Conservation (phyloP, 2,888 invertebrate species). For the Malachius bipustulatus region DNA sequence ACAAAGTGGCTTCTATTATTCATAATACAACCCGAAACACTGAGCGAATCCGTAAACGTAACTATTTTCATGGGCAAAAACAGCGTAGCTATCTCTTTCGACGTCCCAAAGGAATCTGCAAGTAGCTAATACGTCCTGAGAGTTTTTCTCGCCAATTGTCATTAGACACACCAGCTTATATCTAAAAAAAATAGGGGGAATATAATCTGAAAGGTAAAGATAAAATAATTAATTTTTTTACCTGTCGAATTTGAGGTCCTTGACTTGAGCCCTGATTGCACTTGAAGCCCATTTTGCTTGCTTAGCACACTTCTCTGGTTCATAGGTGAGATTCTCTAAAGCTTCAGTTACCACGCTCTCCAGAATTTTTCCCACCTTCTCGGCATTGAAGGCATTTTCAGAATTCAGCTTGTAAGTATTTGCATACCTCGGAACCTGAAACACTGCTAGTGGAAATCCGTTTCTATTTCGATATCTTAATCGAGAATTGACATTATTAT, state of each 20-base stretch:
- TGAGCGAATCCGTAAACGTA: slow-evolving; percentile 50
- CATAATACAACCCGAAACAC: slow-evolving; percentile 58
- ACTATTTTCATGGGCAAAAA: slow-evolving; percentile 48
- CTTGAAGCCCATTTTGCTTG: slow-evolving; percentile 46
- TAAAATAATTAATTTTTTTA: slow-evolving; percentile 20
- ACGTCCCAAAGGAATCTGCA: slow-evolving; percentile 59
- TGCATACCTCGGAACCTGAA: slow-evolving; percentile 39
- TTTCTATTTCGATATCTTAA: slow-evolving; percentile 7
- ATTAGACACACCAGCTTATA: slow-evolving; percentile 53
- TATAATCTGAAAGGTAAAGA: background rate
- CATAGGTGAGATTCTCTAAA: slow-evolving; percentile 46
- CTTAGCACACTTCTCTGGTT: slow-evolving; percentile 44
- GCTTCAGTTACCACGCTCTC: slow-evolving; percentile 46
- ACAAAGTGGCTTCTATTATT: no score
- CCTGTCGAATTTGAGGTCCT: slow-evolving; percentile 59
- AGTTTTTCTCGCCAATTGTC: slow-evolving; percentile 53
- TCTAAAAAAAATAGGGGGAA: slow-evolving; percentile 38
- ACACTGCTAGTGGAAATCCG: slow-evolving; percentile 12
- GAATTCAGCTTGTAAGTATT: slow-evolving; percentile 56
- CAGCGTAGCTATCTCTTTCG: slow-evolving; percentile 50
- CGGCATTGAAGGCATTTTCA: slow-evolving; percentile 48
- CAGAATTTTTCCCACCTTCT: slow-evolving; percentile 48
- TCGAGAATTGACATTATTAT: background rate
- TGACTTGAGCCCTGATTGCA: slow-evolving; percentile 47
- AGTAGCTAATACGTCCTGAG: slow-evolving; percentile 49